Evolutionary conservation across 2,113 vertebrate species (phyloP), one percentile per base, ranked within the genome.

Genomic region (Canis aureus): DNA sequence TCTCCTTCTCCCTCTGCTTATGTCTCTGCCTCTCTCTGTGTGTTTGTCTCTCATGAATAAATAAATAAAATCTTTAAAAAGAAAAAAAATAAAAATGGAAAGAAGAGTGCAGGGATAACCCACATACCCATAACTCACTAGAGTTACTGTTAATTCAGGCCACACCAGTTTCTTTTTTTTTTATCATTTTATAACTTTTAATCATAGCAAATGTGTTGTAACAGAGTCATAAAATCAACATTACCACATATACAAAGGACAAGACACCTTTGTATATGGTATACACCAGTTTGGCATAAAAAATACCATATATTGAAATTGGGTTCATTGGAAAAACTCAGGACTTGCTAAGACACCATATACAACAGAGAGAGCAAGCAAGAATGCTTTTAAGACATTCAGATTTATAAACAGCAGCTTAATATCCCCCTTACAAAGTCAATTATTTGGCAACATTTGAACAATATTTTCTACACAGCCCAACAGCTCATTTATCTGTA

Each of bases 171-270:
- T 91, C 43, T 43, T 43, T 43, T 43, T n/a, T 43, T 43, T 43
- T 43, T 43, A 98, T 95, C 64, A 69, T 98, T 98, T 98, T 98
- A 60, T 97, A 97, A 98, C 96, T 97, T 99, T 98, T 99, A 98
- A 99, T 98, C 97, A 98, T 95, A 98, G 97, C 96, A 98, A 98
- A 98, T 97, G 95, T 97, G 96, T 98, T 97, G 97, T 88, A 98
- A 98, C 91, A 96, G 89, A 98, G 94, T 98, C 97, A 98, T 98
- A 98, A 99, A 98, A 98, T 98, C 66, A 91, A 95, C 17, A 0
- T 98, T 98, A 98, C 95, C 97, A 98, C 96, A 95, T 96, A 69
- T 96, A 98, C 95, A 98, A 98, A 99, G 97, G 98, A 97, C 97
- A 94, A 97, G 97, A 97, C 98, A 97, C 43, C 43, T 43, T 43